Percentiles rank a stretch among this genome's conserved stretches.
phyloP scores from a whole-genome alignment of 2,888 invertebrate species.

The Melanchra persicariae region DNA sequence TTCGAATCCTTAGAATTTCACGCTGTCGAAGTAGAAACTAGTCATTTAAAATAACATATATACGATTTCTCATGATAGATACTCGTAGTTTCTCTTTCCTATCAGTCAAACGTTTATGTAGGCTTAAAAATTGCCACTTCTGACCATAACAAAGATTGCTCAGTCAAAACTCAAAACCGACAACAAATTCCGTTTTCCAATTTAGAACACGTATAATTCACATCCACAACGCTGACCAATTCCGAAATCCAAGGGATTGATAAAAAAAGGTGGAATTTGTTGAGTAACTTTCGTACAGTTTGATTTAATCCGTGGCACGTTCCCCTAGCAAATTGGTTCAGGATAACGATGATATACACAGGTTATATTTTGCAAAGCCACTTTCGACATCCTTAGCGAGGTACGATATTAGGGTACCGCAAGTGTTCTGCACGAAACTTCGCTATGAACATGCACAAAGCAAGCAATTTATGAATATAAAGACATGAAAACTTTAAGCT shows the following conservation, averaged over 20 bases:
- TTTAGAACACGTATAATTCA: constrained; percentile 65
- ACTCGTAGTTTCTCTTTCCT: not conserved
- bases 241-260: constrained; percentile 65
- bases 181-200: constrained; percentile 56
- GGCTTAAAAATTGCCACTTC: constrained; percentile 24
- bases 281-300: constrained; percentile 66
- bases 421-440: constrained; percentile 26
- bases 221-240: constrained; percentile 62
- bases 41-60: too few relatives aligned
- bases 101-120: not conserved
- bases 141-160: constrained; percentile 43
- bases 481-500: constrained; percentile 20
- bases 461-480: constrained; percentile 33
- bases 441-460: constrained; percentile 13
- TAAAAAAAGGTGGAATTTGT: constrained; percentile 64
- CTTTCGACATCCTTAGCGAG: constrained; percentile 60
- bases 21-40: too few relatives aligned
- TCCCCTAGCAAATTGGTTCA: constrained; percentile 72
- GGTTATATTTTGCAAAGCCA: constrained; percentile 68
- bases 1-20: too few relatives aligned
- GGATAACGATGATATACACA: constrained; percentile 76
- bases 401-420: constrained; percentile 41
- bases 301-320: constrained; percentile 72
- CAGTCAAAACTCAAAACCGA: constrained; percentile 49
- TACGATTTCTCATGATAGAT: too few relatives aligned